These are phyloP conservation scores for Grus americana DNA, from an alignment of 2,113 vertebrate genomes.

Conservation along the genomic window DNA sequence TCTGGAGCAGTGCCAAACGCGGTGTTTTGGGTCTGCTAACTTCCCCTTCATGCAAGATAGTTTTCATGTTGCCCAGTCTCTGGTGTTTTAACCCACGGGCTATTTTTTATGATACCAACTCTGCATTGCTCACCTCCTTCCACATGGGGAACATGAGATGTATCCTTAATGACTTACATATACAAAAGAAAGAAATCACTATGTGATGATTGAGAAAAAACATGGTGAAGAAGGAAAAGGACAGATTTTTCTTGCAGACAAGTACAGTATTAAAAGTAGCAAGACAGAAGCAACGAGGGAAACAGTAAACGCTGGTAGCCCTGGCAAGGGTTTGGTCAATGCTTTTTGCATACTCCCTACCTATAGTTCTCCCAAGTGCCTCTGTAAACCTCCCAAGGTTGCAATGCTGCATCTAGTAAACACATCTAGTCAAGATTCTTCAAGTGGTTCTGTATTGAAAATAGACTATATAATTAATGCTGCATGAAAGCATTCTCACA, in stretches of 20 bases:
- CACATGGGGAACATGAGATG: neutral
- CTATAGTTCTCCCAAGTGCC: neutral
- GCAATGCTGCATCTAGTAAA: neutral
- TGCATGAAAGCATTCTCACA: neutral
- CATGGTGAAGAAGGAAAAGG: neutral
- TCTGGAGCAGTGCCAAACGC: neutral
- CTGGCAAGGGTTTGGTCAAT: neutral
- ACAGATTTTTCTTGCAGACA: neutral
- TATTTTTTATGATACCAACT: neutral
- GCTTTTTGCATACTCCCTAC: neutral
- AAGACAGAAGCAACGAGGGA: neutral
- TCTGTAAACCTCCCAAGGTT: neutral
- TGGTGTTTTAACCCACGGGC: neutral
- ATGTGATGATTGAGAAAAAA: neutral
- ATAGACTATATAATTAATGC: neutral
- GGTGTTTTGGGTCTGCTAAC: neutral
- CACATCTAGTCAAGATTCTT: neutral
- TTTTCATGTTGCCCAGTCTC: neutral
- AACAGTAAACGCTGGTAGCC: neutral
- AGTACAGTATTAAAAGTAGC: neutral
- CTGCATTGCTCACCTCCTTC: neutral
- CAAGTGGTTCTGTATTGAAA: neutral
- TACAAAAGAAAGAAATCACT: neutral
- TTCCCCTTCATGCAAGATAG: neutral
- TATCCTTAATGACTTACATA: neutral